phyloP scores from a whole-genome alignment of 2,888 invertebrate species.

The Leucophenga montana region DNA sequence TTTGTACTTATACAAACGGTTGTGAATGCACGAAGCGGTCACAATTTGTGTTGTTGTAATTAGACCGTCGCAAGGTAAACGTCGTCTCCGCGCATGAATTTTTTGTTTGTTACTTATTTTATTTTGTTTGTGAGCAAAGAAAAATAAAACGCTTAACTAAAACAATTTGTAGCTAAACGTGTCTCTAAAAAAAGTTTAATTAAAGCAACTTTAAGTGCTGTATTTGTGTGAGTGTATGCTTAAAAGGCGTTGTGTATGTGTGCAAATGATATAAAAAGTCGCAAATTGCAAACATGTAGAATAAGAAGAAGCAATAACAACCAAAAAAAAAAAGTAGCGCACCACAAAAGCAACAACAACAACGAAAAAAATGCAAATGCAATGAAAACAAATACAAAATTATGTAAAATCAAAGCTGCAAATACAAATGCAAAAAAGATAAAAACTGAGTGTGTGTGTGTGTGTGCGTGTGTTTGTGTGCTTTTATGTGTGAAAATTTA shows the following conservation, averaged over 20 bases:
- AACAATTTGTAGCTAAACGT: too few species aligned
- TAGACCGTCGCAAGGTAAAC: background rate
- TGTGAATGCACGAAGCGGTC: background rate
- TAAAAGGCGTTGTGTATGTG: too few species aligned
- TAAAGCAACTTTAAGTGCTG: background rate
- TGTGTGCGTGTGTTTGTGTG: background rate
- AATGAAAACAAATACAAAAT: too few species aligned
- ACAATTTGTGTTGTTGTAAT: background rate
- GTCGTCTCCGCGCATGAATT: background rate
- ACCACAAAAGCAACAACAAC: too few species aligned
- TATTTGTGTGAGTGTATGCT: background rate
- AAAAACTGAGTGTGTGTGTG: background rate
- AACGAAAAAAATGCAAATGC: too few species aligned
- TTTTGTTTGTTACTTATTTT: background rate
- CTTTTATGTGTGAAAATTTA: background rate
- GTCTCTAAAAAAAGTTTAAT: background rate
- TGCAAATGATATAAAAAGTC: too few species aligned
- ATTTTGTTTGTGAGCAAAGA: background rate
- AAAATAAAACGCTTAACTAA: background rate
- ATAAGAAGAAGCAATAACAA: too few species aligned
- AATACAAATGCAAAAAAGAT: too few species aligned
- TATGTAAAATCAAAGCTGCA: too few species aligned
- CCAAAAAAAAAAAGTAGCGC: too few species aligned
- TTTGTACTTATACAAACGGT: too few species aligned
- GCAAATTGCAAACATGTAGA: too few species aligned